Base-by-base conservation (phyloP, 2,888 invertebrate genomes). In the Leucania comma region DNA sequence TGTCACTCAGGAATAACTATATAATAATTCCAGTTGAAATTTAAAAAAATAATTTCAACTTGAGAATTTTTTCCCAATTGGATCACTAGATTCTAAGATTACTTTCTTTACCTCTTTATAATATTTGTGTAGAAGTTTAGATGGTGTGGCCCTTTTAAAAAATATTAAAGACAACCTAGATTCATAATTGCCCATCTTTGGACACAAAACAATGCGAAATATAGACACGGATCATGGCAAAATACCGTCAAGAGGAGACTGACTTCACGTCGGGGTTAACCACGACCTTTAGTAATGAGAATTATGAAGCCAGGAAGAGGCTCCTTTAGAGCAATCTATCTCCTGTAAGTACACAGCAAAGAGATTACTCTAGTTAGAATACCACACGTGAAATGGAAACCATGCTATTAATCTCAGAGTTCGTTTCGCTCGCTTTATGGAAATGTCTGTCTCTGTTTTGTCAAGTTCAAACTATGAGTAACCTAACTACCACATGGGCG, bases 371-470 rank as follows among this genome's bases (percentile, higher is more conserved):
- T 32, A 42, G 29, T 4, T 59, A 2, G 1, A 24, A 8, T 26
- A 35, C 35, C 42, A 42, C n/a, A 22, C 26, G 14, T 53, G 9
- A 50, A 68, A 29, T 68, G 50, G 68, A 68, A 14, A 68, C 58
- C 20, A 14, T 12, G 9, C 20, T 22, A 68, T 68, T 29, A 68
- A 68, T 29, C 20, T 17, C 9, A 4, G 12, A 38, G 29, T n/a
- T n/a, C 20, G 6, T 22, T 68, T 14, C 14, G 53, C 68, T 32
- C 6, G 12, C 12, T 42, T 42, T n/a, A 58, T 14, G 12, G 32
- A 60, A 24, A 2, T 17, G 20, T 14, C 20, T 3, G n/a, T 20
- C 0, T 32, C 10, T 22, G 12, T 50, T 22, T 35, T 20, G 2
- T 38, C 1, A 24, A 14, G 1, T 58, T 22, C 8, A 22, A 67